Percentiles rank a stretch among this genome's conserved stretches.
phyloP scores from a whole-genome alignment of 1,140 invertebrate genomes.

The Pygmarrhopalites habei region DNA sequence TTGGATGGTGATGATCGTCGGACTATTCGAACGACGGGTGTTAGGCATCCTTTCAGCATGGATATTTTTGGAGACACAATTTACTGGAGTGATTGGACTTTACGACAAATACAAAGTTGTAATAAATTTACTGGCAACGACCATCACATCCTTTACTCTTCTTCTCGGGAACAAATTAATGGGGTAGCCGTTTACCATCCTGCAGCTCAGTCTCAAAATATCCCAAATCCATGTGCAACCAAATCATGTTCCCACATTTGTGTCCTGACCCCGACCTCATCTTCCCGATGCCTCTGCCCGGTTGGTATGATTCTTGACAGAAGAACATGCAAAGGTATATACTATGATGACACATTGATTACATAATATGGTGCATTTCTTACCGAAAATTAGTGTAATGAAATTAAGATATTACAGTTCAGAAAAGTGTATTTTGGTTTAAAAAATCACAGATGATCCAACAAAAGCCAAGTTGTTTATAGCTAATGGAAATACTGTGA shows the following conservation, averaged over 20 bases:
- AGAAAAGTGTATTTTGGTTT: too few species aligned
- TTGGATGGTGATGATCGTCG: constrained; percentile 65
- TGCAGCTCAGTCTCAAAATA: constrained; percentile 26
- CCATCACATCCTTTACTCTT: constrained; percentile 39
- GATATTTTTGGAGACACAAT: constrained; percentile 77
- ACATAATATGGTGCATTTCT: too few species aligned
- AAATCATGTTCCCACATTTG: constrained; percentile 71
- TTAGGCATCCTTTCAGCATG: constrained; percentile 66
- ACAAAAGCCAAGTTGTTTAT: constrained; percentile 40
- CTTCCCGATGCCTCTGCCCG: constrained; percentile 68
- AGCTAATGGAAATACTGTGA: constrained; percentile 44
- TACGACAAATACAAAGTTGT: constrained; percentile 40
- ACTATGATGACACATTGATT: background rate
- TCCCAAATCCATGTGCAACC: constrained; percentile 59
- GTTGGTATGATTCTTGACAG: constrained; percentile 57
- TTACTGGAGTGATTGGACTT: constrained; percentile 76
- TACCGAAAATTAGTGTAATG: too few species aligned
- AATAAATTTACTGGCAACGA: constrained; percentile 46
- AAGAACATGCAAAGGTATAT: constrained; percentile 48
- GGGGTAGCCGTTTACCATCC: constrained; percentile 47
- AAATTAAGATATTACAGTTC: too few species aligned
- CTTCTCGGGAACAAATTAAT: constrained; percentile 41
- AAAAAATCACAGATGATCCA: constrained; percentile 33
- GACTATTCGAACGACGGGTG: constrained; percentile 33
- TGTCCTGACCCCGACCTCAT: constrained; percentile 52